Base-by-base conservation (phyloP, 2,888 invertebrate genomes). In the Myopa testacea region DNA sequence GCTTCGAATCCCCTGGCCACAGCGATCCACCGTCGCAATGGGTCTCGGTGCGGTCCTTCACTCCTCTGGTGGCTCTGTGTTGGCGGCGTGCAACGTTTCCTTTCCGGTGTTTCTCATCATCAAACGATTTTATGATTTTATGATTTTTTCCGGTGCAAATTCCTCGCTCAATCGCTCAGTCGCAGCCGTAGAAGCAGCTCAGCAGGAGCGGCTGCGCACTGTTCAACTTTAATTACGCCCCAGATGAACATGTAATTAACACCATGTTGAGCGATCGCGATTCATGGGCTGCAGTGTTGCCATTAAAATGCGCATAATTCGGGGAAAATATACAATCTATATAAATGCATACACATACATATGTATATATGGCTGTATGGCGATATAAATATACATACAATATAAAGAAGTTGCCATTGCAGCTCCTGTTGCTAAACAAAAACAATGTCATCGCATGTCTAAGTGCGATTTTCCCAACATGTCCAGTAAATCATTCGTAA, bases 401-500 rank as follows among this genome's bases (percentile, higher is more conserved):
- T 6, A 71, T 14, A 71, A 1, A n/a, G 5, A 55, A 55, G 16
- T n/a, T 4, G 55, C 55, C 55, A n/a, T n/a, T n/a, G 55, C 55
- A 1, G 55, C 55, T n/a, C 16, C 50, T 7, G 40, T 7, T 67
- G 67, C 16, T n/a, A 26, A 60, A 55, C 71, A 74, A 75, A 75
- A 75, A 67, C 75, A 75, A 75, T 75, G 75, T 60, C 75, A 73
- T 81, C 80, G 80, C 82, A 79, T 82, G 82, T 79, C 72, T 75
- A 65, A 45, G 62, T 71, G 79, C 76, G 76, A 81, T 82, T 79
- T 80, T 78, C 79, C 55, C 77, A 80, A 80, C 80, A 78, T 81
- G 81, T 79, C 80, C 79, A 79, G 81, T 81, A 82, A 82, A 81
- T 82, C 82, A 81, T 81, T 80, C 77, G 77, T 72, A 72, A 72